Conservation (phyloP, 2,888 invertebrate species). For the Nasonia oneida region DNA sequence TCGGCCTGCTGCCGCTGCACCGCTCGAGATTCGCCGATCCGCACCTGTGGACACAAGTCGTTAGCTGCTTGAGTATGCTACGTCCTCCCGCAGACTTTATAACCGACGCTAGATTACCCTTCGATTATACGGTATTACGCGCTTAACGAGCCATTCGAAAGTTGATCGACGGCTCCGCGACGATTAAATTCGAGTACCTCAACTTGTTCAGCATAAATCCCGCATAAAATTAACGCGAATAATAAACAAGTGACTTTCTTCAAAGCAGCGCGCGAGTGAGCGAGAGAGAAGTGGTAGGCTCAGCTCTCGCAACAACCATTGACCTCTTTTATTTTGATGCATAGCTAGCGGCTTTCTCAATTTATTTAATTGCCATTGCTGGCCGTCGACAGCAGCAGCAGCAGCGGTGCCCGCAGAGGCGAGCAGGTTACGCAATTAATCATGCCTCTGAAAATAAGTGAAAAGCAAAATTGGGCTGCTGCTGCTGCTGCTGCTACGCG, state of each 20-base stretch:
- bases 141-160: no score
- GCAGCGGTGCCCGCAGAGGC: background rate
- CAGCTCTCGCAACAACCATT: constrained; percentile 5
- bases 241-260: background rate
- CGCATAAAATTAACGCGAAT: background rate
- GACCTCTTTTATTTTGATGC: constrained; percentile 11
- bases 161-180: background rate
- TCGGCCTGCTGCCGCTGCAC: constrained; percentile 49
- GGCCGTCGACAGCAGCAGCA: background rate
- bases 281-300: background rate
- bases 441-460: background rate
- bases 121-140: no score
- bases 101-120: background rate
- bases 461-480: background rate
- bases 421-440: constrained; percentile 1
- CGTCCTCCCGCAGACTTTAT: background rate
- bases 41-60: constrained; percentile 20
- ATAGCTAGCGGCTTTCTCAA: constrained; percentile 8
- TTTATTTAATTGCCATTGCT: constrained; percentile 25
- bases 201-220: background rate
- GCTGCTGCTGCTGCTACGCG: background rate
- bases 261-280: background rate
- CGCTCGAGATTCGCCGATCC: constrained; percentile 34
- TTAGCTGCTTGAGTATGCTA: background rate
- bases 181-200: background rate